Conservation (phyloP, 2,113 vertebrate genomes). For the Sylvilagus bachmani region DNA sequence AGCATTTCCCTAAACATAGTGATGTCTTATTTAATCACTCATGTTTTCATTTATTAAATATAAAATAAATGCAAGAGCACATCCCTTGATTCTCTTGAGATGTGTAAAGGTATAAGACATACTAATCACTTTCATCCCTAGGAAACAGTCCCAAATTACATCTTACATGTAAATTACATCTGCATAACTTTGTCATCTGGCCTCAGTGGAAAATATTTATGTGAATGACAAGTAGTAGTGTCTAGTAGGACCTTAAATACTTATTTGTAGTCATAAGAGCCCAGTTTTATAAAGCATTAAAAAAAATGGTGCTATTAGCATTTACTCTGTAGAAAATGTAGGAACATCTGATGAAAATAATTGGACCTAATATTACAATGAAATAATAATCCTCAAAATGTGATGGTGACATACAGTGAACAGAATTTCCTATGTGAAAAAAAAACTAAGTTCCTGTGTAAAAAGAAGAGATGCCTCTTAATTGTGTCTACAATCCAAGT, state of each 20-base stretch:
- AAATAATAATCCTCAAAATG: neutral
- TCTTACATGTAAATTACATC: constrained; percentile 1
- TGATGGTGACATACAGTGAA: neutral
- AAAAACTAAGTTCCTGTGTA: neutral
- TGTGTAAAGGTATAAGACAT: neutral
- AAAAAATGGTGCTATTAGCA: neutral
- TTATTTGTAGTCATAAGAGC: neutral
- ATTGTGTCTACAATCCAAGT: neutral
- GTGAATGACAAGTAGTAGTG: neutral
- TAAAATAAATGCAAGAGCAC: neutral
- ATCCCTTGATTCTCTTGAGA: neutral
- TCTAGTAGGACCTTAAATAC: neutral
- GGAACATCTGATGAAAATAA: neutral
- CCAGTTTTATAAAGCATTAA: neutral
- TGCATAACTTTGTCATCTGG: neutral
- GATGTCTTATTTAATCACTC: neutral
- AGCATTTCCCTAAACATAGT: neutral
- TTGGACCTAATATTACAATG: neutral
- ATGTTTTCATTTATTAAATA: constrained; percentile 15
- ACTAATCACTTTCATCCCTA: neutral
- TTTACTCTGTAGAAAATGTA: constrained; percentile 1
- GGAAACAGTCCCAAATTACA: neutral
- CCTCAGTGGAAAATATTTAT: neutral
- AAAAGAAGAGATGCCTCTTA: neutral
- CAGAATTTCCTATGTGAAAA: neutral